These are phyloP conservation scores for Meles meles DNA, from an alignment of 2,113 vertebrate species.

Conservation along the genomic window DNA sequence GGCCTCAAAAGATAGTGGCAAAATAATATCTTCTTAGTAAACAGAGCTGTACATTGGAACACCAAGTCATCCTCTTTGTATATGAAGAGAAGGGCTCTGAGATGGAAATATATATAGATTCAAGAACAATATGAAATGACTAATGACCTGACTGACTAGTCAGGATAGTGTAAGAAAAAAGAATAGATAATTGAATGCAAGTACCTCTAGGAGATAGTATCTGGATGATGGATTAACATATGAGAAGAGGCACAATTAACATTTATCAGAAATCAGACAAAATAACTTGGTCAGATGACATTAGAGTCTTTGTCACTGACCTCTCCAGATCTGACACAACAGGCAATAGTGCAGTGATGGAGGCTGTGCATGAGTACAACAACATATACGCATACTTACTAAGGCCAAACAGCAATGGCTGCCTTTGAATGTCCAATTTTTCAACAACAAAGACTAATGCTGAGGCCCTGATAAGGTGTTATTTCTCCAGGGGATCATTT, in stretches of 20 bases:
- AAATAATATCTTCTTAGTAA: background rate
- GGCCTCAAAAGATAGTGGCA: background rate
- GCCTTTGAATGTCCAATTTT: background rate
- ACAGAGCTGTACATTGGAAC: background rate
- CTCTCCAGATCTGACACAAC: background rate
- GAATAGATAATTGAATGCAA: background rate
- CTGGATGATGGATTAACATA: background rate
- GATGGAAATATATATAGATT: background rate
- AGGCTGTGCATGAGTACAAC: background rate
- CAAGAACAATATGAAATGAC: background rate
- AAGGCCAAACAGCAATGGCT: background rate
- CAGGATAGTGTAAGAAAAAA: background rate
- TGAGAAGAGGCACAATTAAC: background rate
- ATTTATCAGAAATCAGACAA: background rate
- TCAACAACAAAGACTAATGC: background rate
- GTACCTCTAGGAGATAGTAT: background rate
- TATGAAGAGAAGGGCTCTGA: background rate
- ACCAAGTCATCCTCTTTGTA: background rate
- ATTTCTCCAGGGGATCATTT: background rate
- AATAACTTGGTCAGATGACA: background rate
- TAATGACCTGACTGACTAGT: background rate
- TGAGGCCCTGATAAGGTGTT: background rate
- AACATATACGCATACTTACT: background rate
- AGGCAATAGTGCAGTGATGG: background rate
- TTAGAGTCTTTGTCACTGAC: background rate